Base-by-base conservation (phyloP, 2,888 invertebrate species). In the Acrocera orbiculus region DNA sequence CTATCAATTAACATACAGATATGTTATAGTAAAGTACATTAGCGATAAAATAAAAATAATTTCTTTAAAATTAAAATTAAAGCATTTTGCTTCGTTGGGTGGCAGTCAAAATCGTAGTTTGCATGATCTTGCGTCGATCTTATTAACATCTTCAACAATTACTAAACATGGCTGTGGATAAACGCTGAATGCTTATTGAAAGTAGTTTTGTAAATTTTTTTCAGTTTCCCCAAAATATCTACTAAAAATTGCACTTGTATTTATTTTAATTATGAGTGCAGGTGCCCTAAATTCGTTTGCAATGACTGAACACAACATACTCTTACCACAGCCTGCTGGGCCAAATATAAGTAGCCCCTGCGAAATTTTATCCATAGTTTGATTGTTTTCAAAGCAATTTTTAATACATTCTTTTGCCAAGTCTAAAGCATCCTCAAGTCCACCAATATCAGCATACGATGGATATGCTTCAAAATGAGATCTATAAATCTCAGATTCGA, bases 281-380 rank as follows among this genome's bases (percentile, higher is more conserved):
- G 65, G 59, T 2, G 40, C 36, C 20, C 16, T 4, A 10, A 23
- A 29, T 4, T 3, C n/a, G 5, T 27, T 14, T 8, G 25, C 20
- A 41, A 90, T 51, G 37, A 77, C 76, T 52, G 76, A 71, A 33
- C 77, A 74, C 8, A 90, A 63, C 44, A 78, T 62, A 4, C 83
- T 76, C 63, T 92, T 92, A 5, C 92, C 92, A 37, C 82, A 79
- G 4, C 90, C 90, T 6, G 78, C 70, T 35, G 78, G 73, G 1
- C 90, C 90, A 57, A 76, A 74, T 0, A 92, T 54, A 32, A 92
- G 52, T 33, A 87, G 57, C 4, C 83, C 82, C 48, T 73, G 68
- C 0, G 73, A 72, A 5, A 69, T 57, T 47, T 69, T 66, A n/a
- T n/a, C n/a, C n/a, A n/a, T n/a, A n/a, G n/a, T n/a, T n/a, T n/a